Conservation (phyloP, 2,888 invertebrate genomes). For the Drosophila picticornis region DNA sequence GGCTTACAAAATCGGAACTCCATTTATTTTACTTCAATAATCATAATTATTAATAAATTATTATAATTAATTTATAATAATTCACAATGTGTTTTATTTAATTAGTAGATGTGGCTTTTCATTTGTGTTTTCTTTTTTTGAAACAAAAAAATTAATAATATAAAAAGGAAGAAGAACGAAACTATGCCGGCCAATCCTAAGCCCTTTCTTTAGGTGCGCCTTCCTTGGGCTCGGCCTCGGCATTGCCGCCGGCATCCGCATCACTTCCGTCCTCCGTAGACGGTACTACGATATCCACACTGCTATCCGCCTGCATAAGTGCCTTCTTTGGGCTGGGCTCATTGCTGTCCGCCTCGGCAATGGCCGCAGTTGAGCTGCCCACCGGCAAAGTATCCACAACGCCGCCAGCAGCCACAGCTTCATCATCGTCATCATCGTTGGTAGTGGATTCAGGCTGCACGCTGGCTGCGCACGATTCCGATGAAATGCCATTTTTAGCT, state of each 20-base stretch:
- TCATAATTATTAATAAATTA: slow-evolving; percentile 81
- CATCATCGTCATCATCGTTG: slow-evolving; percentile 77
- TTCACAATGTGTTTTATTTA: slow-evolving; percentile 65
- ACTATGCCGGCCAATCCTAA: slow-evolving; percentile 54
- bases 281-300: slow-evolving; percentile 52
- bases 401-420: slow-evolving; percentile 30
- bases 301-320: slow-evolving; percentile 66
- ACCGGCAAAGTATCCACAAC: slow-evolving; percentile 30
- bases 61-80: slow-evolving; percentile 81
- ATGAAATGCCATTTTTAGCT: slow-evolving; percentile 69
- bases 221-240: slow-evolving; percentile 64
- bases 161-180: slow-evolving; percentile 39
- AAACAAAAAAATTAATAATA: slow-evolving; percentile 50
- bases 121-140: slow-evolving; percentile 30
- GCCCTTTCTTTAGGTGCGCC: slow-evolving; percentile 46
- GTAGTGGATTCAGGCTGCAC: slow-evolving; percentile 71
- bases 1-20: slow-evolving; percentile 74
- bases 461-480: slow-evolving; percentile 57
- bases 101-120: slow-evolving; percentile 44
- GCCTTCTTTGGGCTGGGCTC: slow-evolving; percentile 84
- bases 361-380: slow-evolving; percentile 36
- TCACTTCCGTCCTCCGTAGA: slow-evolving; percentile 9
- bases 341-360: slow-evolving; percentile 80
- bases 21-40: slow-evolving; percentile 77
- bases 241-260: slow-evolving; percentile 33